Conservation (phyloP, 2,888 invertebrate species). For the Melanostoma scalare region DNA sequence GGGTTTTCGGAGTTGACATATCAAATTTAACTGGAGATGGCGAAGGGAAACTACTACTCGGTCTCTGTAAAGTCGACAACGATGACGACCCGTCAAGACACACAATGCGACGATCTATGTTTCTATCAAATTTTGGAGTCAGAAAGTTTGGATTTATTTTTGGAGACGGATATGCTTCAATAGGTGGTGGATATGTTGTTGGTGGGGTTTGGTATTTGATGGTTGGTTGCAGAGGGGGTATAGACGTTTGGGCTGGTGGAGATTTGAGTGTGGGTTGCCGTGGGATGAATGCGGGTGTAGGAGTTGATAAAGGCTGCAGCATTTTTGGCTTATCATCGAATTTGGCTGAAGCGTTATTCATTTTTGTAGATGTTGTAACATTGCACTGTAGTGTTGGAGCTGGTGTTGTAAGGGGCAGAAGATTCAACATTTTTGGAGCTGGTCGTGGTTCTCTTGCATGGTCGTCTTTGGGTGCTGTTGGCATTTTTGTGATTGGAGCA, state of each 20-base stretch:
- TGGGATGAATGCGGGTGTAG: slow-evolving; percentile 44
- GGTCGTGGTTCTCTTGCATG: slow-evolving; percentile 56
- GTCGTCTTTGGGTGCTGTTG: slow-evolving; percentile 36
- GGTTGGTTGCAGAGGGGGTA: slow-evolving; percentile 74
- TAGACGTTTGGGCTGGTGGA: slow-evolving; percentile 69
- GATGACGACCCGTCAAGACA: slow-evolving; percentile 62
- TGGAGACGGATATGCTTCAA: slow-evolving; percentile 81
- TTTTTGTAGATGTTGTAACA: slow-evolving; percentile 9
- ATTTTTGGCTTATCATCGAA: slow-evolving; percentile 59
- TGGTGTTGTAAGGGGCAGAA: slow-evolving; percentile 77
- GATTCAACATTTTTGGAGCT: slow-evolving; percentile 74
- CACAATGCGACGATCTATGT: slow-evolving; percentile 71
- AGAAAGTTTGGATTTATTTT: slow-evolving; percentile 81
- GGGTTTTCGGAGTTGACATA: slow-evolving; percentile 73
- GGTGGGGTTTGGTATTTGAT: slow-evolving; percentile 80
- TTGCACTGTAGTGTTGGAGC: slow-evolving; percentile 49
- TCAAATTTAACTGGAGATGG: slow-evolving; percentile 78
- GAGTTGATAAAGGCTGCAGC: slow-evolving; percentile 61
- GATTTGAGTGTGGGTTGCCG: slow-evolving; percentile 48
- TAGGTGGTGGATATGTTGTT: slow-evolving; percentile 80
- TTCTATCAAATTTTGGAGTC: slow-evolving; percentile 81
- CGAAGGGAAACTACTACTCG: slow-evolving; percentile 77
- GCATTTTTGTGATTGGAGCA: slow-evolving; percentile 43
- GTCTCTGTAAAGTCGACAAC: slow-evolving; percentile 76
- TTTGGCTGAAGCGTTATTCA: slow-evolving; percentile 27